Evolutionary conservation across 2,797 vertebrate genomes (phyloP).

Genomic region (Sciurus vulgaris): DNA sequence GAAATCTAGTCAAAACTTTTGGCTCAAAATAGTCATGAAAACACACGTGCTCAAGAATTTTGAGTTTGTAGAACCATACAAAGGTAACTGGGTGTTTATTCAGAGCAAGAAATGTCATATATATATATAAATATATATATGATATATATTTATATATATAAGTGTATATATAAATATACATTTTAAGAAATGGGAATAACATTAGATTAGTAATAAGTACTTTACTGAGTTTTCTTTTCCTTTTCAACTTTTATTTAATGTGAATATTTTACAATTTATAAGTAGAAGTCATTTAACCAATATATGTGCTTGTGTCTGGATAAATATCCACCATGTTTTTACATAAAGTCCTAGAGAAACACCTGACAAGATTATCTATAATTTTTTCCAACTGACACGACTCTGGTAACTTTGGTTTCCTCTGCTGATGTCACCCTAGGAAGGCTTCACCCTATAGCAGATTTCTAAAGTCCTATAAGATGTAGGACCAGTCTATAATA

Average conservation of each 20-base stretch:
- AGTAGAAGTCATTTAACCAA: constrained; percentile 17
- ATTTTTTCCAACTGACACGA: not conserved
- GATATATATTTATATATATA: not conserved
- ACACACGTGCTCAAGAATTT: not conserved
- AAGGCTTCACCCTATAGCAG: not conserved
- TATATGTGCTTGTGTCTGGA: not conserved
- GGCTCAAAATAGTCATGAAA: not conserved
- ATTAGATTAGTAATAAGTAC: not conserved
- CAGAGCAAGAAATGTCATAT: not conserved
- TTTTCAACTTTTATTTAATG: constrained; percentile 38
- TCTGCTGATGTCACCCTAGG: not conserved
- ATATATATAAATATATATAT: not conserved
- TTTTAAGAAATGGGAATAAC: constrained; percentile 42
- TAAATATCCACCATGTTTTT: not conserved
- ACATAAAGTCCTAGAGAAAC: not conserved
- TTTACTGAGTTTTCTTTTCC: not conserved
- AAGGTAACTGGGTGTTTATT: not conserved
- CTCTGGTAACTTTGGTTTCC: not conserved
- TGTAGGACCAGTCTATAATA: not conserved
- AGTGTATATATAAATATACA: not conserved
- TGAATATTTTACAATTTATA: constrained; percentile 36
- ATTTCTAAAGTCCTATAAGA: not conserved
- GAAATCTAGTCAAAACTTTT: constrained; percentile 39
- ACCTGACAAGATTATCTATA: not conserved
- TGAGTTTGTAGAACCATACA: not conserved